Conservation (phyloP, 2,888 invertebrate species). For the Empis stercorea region DNA sequence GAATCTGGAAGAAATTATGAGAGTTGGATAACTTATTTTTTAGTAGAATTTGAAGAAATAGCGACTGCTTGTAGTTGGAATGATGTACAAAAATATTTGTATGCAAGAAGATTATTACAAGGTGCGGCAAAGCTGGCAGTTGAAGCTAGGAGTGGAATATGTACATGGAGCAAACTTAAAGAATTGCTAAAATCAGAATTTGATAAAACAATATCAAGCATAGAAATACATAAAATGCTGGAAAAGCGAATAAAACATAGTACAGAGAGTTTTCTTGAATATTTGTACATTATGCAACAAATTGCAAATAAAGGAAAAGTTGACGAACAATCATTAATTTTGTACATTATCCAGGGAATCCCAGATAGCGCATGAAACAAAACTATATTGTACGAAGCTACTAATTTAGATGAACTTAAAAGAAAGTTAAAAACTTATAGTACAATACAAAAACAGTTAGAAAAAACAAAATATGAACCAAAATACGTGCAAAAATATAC, state of each 20-base stretch:
- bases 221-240: slow-evolving; percentile 7
- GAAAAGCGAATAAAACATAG: slow-evolving; percentile 4
- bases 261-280: slow-evolving; percentile 7
- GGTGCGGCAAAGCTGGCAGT: slow-evolving; percentile 7
- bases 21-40: too few species aligned
- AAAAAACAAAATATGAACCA: too few species aligned
- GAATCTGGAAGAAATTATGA: slow-evolving; percentile 5
- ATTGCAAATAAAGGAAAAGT: slow-evolving; percentile 7
- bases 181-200: too few species aligned
- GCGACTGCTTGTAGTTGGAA: slow-evolving; percentile 8
- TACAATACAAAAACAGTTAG: too few species aligned
- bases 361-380: too few species aligned
- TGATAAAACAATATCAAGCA: too few species aligned
- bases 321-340: too few species aligned
- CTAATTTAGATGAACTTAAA: too few species aligned
- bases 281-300: slow-evolving; percentile 9
- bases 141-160: neutral
- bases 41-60: slow-evolving; percentile 7
- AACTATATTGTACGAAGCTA: too few species aligned
- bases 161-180: slow-evolving; percentile 4
- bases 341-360: too few species aligned
- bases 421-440: too few species aligned
- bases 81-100: slow-evolving; percentile 8
- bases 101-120: slow-evolving; percentile 7
- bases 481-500: too few species aligned